A percentile compares a stretch with the other conserved stretches of the same genome.
These are phyloP conservation scores for Hymenochirus boettgeri DNA, from an alignment of 2,113 vertebrate species.

Conservation along the genomic window DNA sequence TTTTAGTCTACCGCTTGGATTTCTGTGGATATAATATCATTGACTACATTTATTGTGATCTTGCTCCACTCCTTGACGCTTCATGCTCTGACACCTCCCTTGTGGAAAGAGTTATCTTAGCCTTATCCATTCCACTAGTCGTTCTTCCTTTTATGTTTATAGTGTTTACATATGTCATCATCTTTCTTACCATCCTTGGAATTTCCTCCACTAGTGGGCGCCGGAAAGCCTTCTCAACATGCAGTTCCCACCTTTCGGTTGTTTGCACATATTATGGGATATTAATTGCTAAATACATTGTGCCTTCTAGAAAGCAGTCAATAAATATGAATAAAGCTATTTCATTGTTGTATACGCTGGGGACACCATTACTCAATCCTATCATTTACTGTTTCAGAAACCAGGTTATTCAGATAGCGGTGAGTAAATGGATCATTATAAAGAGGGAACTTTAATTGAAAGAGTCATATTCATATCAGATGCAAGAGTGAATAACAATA, in stretches of 20 bases:
- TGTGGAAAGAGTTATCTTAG: conserved; percentile 15
- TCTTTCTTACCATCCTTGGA: conserved; percentile 16
- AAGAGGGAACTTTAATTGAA: too few species aligned
- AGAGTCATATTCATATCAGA: too few species aligned
- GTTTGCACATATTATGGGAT: conserved; percentile 27
- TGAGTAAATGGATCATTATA: too few species aligned
- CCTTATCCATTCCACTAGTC: conserved; percentile 4
- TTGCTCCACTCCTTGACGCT: conserved; percentile 9
- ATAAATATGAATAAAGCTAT: conserved; percentile 16
- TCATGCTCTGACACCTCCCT: conserved; percentile 7
- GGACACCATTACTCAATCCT: conserved; percentile 27
- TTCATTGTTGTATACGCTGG: conserved; percentile 21
- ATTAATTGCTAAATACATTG: conserved; percentile 18
- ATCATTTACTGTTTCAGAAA: conserved; percentile 26
- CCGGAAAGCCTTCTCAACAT: conserved; percentile 21
- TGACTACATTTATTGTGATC: conserved; percentile 27
- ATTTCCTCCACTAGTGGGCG: conserved; percentile 19
- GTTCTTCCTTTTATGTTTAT: conserved; percentile 7
- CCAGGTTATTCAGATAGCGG: conserved; percentile 22
- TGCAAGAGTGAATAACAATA: too few species aligned
- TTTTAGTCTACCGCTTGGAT: conserved; percentile 27
- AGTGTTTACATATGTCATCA: conserved; percentile 11
- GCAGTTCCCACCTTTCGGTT: conserved; percentile 20
- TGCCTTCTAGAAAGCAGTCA: background rate
- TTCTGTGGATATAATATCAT: conserved; percentile 14